Percentiles rank a stretch among this genome's conserved stretches.
phyloP scores from a whole-genome alignment of 1,140 invertebrate species.

The Mylabris phalerata region DNA sequence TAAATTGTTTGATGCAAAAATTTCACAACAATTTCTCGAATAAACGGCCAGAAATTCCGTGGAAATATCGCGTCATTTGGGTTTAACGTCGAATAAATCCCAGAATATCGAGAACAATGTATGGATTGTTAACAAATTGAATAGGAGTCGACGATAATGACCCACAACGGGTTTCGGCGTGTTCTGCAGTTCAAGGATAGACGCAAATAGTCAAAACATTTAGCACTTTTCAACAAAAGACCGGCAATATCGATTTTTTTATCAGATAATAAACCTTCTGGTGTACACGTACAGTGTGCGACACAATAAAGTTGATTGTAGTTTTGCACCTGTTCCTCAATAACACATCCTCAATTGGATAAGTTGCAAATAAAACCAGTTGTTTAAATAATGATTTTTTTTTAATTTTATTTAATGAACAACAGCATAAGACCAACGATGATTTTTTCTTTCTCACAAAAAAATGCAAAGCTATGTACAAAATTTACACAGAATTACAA shows the following conservation, averaged over 20 bases:
- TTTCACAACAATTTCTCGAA: not conserved
- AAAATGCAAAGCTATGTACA: constrained; percentile 17
- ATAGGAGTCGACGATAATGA: constrained; percentile 4
- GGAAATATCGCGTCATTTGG: too few species aligned
- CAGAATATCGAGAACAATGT: too few species aligned
- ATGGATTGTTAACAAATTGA: too few species aligned
- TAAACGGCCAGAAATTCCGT: not conserved
- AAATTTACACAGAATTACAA: constrained; percentile 12
- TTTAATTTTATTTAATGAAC: constrained; percentile 10
- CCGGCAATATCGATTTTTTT: too few species aligned
- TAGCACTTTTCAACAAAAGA: not conserved
- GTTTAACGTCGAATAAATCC: too few species aligned
- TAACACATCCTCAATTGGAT: constrained; percentile 3
- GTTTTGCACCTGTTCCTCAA: not conserved
- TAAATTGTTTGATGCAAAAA: too few species aligned
- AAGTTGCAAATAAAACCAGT: constrained; percentile 5
- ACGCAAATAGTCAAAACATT: too few species aligned
- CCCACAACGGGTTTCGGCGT: not conserved
- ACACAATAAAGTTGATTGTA: too few species aligned
- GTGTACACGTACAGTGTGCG: too few species aligned
- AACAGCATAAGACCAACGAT: constrained; percentile 14
- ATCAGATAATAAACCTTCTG: too few species aligned
- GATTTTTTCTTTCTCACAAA: constrained; percentile 5
- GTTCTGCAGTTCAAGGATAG: too few species aligned
- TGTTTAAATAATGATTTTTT: constrained; percentile 14